A percentile compares a stretch with the other conserved stretches of the same genome.
Evolutionary conservation across 2,113 vertebrate genomes (phyloP).

Genomic region (Periophthalmodon schlosseri): DNA sequence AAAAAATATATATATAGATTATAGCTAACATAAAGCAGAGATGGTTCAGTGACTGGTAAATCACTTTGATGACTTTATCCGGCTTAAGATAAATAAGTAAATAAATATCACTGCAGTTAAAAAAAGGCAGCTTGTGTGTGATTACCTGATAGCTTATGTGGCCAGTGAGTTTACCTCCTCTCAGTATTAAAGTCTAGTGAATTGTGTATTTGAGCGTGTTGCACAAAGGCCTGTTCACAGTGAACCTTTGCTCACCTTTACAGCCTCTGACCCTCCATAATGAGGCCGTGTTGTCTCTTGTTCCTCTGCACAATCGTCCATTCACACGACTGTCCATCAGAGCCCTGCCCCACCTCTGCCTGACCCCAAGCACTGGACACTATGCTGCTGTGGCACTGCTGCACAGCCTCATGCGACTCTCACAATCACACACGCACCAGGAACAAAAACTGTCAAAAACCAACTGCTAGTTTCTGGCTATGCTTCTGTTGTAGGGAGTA

Average conservation of each 20-base stretch:
- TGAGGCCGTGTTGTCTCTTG: conserved; percentile 78
- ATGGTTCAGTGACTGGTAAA: no score
- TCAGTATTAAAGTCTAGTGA: conserved; percentile 59
- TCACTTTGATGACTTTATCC: no score
- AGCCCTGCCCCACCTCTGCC: conserved; percentile 51
- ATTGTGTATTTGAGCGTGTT: conserved; percentile 53
- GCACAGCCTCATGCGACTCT: conserved; percentile 25
- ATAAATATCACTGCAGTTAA: no score
- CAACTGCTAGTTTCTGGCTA: no score
- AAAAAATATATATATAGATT: no score
- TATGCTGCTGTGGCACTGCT: conserved; percentile 46
- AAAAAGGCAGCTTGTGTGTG: conserved; percentile 18
- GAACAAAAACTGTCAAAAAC: no score
- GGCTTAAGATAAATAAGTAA: no score
- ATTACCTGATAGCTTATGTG: conserved; percentile 35
- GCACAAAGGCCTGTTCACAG: conserved; percentile 67
- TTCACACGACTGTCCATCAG: conserved; percentile 77
- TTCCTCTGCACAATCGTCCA: conserved; percentile 74
- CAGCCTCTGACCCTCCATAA: conserved; percentile 75
- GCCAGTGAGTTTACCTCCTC: conserved; percentile 47
- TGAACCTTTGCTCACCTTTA: conserved; percentile 78
- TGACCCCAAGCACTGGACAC: conserved; percentile 66
- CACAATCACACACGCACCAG: no score
- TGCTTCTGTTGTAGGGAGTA: no score
- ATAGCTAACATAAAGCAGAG: no score